Evolutionary conservation across 2,888 invertebrate genomes (phyloP), one percentile per base, ranked within the genome.

Genomic region (Drosophila pseudotakahashii): DNA sequence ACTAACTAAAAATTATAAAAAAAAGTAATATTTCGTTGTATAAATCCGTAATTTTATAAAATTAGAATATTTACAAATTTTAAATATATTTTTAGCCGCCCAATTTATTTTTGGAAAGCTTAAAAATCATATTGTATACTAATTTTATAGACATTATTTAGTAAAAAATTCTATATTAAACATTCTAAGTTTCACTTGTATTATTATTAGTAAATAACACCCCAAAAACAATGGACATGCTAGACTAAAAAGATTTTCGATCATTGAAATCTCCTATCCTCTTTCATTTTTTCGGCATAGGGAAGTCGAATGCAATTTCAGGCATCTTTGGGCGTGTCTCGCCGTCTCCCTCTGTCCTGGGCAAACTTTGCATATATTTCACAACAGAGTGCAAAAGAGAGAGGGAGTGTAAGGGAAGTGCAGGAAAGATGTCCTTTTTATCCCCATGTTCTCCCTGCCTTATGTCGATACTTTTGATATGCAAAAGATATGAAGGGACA

Each of bases 401-500:
- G 54, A n/a, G 23, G 7, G 41, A 41, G 53, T n/a, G n/a, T n/a
- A n/a, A n/a, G n/a, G n/a, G n/a, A n/a, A n/a, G 30, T n/a, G n/a
- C 14, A 14, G 36, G 34, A 42, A 34, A 23, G 41, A 30, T 53
- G 50, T 55, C 55, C 55, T 55, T 45, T 44, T 37, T 36, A 55
- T 62, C 36, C 41, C 23, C 16, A 9, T 42, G 7, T 14, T 1
- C 13, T 47, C 59, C 48, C 47, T 48, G 42, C 66, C 66, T 54
- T 50, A 60, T 72, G 80, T 77, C 82, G 84, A 82, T 82, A 82
- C 84, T 80, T 80, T 75, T 83, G 82, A 83, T 83, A 83, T 82
- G 84, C 84, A 82, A 84, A 84, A 84, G 82, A 83, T 83, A 84
- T 84, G 80, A 84, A 84, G 80, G 82, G 82, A 80, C 82, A 83